Base-by-base conservation (phyloP, 92 coral and sea anemone species). In the Phenganax marumi region DNA sequence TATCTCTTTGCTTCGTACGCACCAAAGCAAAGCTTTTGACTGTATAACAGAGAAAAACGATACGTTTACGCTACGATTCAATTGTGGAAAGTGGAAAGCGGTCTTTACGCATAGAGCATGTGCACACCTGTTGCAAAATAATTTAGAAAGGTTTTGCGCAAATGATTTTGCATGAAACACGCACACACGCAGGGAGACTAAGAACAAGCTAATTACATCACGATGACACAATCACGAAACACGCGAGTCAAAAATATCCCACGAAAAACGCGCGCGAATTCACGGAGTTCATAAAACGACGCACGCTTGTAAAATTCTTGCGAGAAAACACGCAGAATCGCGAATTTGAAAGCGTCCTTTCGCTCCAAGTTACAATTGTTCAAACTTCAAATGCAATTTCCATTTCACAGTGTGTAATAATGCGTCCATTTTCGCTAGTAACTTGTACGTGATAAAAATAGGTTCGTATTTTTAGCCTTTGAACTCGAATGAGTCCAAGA, bases 171-270 rank as follows among this genome's bases (percentile, higher is more conserved):
- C 22, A 14, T 47, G 24, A 33, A 10, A 23, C 72, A 22, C 49
- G 48, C 72, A 33, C 72, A 66, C 72, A 66, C 72, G 43, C 72
- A 25, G 43, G 17, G 18, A 66, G 25, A 66, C 26, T 49, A 48
- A 18, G n/a, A 7, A 5, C 26, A 10, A 25, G 43, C 50, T 8
- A 62, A 62, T 11, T 62, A 18, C 13, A 19, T 13, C 25, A 62
- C 50, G 49, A 66, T 66, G 49, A 33, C 48, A 11, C 26, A n/a
- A n/a, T 11, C 17, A 66, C 19, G 12, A 12, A 25, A 12, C 72
- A 66, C 72, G 72, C 50, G 48, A 24, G 3, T 10, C 12, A 23
- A 66, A 66, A 66, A 24, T 66, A 66, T 66, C 72, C 2, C 72
- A 6, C 17, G 72, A 49, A 0, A 33, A 23, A 23, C 48, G 72